phyloP scores from a whole-genome alignment of 2,797 vertebrate genomes.

The Urophycis tenuis region DNA sequence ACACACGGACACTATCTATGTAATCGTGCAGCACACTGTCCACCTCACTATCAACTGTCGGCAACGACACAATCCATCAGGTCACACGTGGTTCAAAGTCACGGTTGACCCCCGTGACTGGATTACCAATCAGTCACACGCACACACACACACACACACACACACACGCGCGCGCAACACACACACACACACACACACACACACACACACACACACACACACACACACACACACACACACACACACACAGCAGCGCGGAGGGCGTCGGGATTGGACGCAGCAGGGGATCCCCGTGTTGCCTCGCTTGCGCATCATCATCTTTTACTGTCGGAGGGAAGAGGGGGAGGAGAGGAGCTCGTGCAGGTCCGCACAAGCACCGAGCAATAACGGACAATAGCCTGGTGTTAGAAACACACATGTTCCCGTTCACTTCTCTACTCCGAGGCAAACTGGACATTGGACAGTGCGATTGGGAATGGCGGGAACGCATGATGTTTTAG shows the following conservation, averaged over 20 bases:
- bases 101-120: conserved; percentile 31
- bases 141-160: neutral
- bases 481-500: neutral
- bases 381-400: conserved; percentile 34
- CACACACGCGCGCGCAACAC: conserved; percentile 1
- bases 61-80: conserved; percentile 13
- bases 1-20: neutral
- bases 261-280: conserved; percentile 65
- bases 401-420: neutral
- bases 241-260: conserved; percentile 25
- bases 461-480: neutral
- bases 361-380: conserved; percentile 37
- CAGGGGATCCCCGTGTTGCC: conserved; percentile 63
- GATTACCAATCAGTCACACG: neutral
- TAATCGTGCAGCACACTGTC: conserved; percentile 5
- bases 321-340: conserved; percentile 29
- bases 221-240: neutral
- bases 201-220: neutral
- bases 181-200: neutral
- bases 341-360: conserved; percentile 34
- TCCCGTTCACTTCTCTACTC: neutral
- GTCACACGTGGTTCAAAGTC: conserved; percentile 35
- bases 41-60: conserved; percentile 33
- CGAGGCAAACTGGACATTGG: neutral
- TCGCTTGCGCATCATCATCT: conserved; percentile 55